Conservation (phyloP, 2,888 invertebrate genomes). For the Epinotia brunnichana region DNA sequence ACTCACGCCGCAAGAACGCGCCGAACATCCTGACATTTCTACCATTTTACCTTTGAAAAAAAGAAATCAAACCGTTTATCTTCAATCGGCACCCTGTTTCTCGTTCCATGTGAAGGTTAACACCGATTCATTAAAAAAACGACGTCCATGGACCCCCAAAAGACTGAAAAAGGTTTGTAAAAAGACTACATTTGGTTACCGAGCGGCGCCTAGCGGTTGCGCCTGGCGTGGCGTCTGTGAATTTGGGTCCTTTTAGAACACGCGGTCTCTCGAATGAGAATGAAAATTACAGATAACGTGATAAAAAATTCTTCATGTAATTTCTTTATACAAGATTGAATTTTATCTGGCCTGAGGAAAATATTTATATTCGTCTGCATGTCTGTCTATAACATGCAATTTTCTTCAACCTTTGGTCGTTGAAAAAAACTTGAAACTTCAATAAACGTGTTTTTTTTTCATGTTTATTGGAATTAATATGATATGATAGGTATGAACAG, state of each 20-base stretch:
- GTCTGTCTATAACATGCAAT: too few species aligned
- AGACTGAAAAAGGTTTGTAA: slow-evolving; percentile 77
- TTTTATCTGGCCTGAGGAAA: too few species aligned
- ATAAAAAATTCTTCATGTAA: too few species aligned
- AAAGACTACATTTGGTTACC: slow-evolving; percentile 79
- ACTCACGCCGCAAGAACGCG: slow-evolving; percentile 64
- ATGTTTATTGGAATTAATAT: too few species aligned
- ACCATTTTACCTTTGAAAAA: slow-evolving; percentile 65
- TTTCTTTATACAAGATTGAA: too few species aligned
- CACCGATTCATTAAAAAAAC: slow-evolving; percentile 83
- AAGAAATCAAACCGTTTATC: slow-evolving; percentile 72
- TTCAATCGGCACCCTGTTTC: slow-evolving; percentile 82
- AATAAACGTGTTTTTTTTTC: too few species aligned
- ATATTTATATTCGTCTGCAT: too few species aligned
- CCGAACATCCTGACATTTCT: slow-evolving; percentile 75
- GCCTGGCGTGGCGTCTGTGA: slow-evolving; percentile 75
- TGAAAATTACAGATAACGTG: not conserved
- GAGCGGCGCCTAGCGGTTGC: slow-evolving; percentile 82
- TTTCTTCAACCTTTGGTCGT: too few species aligned
- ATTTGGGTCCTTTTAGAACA: slow-evolving; percentile 66
- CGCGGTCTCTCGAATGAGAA: slow-evolving; percentile 50
- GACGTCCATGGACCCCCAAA: slow-evolving; percentile 79
- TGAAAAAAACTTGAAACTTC: too few species aligned
- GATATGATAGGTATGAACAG: too few species aligned
- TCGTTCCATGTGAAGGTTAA: slow-evolving; percentile 81